phyloP scores from a whole-genome alignment of 2,113 vertebrate genomes.

The mouse (Mus musculus) region GRCm39 chr10:107720001-107720500 shows the following conservation, averaged over 20 bases:
- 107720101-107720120: not conserved
- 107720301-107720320: not conserved
- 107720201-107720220: too few species aligned
- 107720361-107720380: not conserved
- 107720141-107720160: not conserved
- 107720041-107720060: not conserved
- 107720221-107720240: not conserved
- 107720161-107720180: not conserved
- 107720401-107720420: not conserved
- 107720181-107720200: not conserved
- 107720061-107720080: not conserved
- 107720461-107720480: constrained; percentile 16
- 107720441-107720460: constrained; percentile 13
- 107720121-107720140: not conserved
- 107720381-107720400: too few species aligned
- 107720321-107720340: not conserved
- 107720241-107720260: not conserved
- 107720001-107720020: not conserved
- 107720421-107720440: not conserved
- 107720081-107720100: not conserved
- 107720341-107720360: not conserved
- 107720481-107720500: not conserved
- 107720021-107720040: not conserved
- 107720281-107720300: not conserved
- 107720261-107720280: not conserved